Base-by-base conservation (phyloP, 92 coral and sea anemone species). In the Umimayanthus kanabou region DNA sequence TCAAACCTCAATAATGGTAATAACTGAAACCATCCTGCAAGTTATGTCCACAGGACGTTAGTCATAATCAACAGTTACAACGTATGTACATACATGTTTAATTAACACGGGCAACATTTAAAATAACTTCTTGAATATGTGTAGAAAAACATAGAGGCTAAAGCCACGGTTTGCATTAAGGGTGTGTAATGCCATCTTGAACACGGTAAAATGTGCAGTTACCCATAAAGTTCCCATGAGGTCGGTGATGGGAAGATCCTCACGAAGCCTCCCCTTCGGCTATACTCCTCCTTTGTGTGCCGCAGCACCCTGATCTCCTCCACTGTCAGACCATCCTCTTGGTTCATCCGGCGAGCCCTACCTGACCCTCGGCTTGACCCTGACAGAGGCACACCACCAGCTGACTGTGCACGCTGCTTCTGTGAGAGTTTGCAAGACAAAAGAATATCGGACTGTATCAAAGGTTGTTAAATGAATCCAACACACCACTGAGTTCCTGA, bases 191-290 rank as follows among this genome's bases (percentile, higher is more conserved):
- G 25, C 30, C 22, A 55, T 79, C 22, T 40, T 1, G 37, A 20
- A 30, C 28, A 6, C 0, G 42, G 82, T 22, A 42, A 37, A 42
- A 65, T 1, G 23, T 8, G 22, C 43, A 47, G 92, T 58, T 81
- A 97, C 99, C 99, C 96, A 53, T 97, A 95, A 30, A 94, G 80
- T 89, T 97, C 98, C 94, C 99, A 96, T 25, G 99, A 95, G 79
- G 94, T 97, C 20, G 98, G 94, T 7, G 99, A 79, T 9, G 99
- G 99, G 83, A 97, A 97, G 43, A 97, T 92, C 80, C 99, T 66
- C 29, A 94, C 98, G 70, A 95, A 97, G 39, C 97, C 95, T 67
- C 99, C 99, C 30, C 97, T 88, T 84, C 97, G 90, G 6, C 77
- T 85, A 77, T 91, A 87, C 82, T 97, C 99, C 16, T 95, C 99